Conservation (phyloP, 2,113 vertebrate genomes). For the Rhizomys pruinosus region DNA sequence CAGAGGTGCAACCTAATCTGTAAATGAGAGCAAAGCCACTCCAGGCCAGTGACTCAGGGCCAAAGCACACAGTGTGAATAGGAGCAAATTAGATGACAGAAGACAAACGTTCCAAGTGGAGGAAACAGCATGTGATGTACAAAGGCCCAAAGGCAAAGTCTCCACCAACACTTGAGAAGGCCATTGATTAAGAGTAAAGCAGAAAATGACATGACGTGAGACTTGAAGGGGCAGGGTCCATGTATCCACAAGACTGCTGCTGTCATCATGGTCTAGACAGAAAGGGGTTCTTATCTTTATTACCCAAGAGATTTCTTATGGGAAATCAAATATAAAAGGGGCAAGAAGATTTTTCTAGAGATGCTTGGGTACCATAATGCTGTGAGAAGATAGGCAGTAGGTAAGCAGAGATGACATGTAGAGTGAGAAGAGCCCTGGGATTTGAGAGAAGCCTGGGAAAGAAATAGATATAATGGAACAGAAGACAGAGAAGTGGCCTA, state of each 20-base stretch:
- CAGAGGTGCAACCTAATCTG: not conserved
- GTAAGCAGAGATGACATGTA: fast-evolving
- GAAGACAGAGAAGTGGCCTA: not conserved
- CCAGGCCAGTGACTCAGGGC: not conserved
- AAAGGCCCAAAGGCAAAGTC: not conserved
- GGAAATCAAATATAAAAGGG: not conserved
- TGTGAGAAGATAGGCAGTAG: not conserved
- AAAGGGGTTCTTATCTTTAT: not conserved
- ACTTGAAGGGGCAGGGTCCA: not conserved
- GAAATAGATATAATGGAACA: not conserved
- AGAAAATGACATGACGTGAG: not conserved
- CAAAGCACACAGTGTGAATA: not conserved
- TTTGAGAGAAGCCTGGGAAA: not conserved
- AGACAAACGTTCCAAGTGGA: not conserved
- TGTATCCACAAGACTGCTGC: fast-evolving
- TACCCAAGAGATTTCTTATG: not conserved
- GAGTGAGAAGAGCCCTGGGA: too few species aligned
- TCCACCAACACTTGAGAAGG: not conserved
- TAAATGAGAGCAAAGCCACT: not conserved
- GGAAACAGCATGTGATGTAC: not conserved
- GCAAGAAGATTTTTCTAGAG: not conserved
- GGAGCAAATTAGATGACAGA: not conserved
- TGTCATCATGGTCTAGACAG: too few species aligned
- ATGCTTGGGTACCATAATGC: fast-evolving
- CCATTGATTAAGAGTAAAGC: fast-evolving